Percentiles rank a stretch among this genome's conserved stretches.
Evolutionary conservation across 1,140 invertebrate species (phyloP).

Genomic region (Macrostomum lignano): DNA sequence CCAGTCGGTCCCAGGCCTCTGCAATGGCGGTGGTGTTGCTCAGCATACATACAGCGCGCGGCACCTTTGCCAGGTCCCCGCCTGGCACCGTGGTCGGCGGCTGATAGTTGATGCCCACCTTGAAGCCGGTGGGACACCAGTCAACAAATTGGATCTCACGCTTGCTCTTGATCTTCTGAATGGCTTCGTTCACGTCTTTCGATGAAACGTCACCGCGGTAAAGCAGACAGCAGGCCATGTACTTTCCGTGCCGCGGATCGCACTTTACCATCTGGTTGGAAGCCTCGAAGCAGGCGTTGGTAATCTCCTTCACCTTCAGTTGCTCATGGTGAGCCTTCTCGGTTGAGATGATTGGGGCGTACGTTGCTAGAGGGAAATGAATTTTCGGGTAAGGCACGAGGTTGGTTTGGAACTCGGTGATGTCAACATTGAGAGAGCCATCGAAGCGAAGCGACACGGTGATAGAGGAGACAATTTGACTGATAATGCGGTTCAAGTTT

Average conservation of each 20-base stretch:
- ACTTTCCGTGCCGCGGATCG: conserved; percentile 31
- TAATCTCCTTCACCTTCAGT: conserved; percentile 30
- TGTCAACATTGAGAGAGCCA: conserved; percentile 26
- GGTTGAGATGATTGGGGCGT: conserved; percentile 3
- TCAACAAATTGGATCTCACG: conserved; percentile 42
- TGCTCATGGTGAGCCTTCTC: conserved; percentile 21
- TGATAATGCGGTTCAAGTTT: conserved; percentile 39
- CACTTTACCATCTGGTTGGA: conserved; percentile 40
- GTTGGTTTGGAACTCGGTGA: conserved; percentile 31
- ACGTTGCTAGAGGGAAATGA: conserved; percentile 12
- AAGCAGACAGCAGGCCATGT: conserved; percentile 25
- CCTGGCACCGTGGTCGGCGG: conserved; percentile 14
- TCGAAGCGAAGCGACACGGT: conserved; percentile 41
- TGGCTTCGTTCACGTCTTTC: conserved; percentile 54
- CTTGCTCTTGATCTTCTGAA: conserved; percentile 42
- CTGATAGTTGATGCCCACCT: conserved; percentile 21
- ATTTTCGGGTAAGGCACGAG: conserved; percentile 27
- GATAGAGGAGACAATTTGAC: conserved; percentile 55
- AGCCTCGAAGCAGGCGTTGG: conserved; percentile 34
- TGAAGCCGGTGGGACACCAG: conserved; percentile 52
- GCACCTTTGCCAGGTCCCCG: conserved; percentile 15
- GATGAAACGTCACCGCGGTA: conserved; percentile 20
- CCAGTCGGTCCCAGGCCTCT: conserved; percentile 26
- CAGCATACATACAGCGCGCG: conserved; percentile 37
- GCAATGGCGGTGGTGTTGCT: conserved; percentile 49